These are phyloP conservation scores for Scolanthus callimorphus DNA, from an alignment of 92 coral and sea anemone genomes.

Conservation along the genomic window DNA sequence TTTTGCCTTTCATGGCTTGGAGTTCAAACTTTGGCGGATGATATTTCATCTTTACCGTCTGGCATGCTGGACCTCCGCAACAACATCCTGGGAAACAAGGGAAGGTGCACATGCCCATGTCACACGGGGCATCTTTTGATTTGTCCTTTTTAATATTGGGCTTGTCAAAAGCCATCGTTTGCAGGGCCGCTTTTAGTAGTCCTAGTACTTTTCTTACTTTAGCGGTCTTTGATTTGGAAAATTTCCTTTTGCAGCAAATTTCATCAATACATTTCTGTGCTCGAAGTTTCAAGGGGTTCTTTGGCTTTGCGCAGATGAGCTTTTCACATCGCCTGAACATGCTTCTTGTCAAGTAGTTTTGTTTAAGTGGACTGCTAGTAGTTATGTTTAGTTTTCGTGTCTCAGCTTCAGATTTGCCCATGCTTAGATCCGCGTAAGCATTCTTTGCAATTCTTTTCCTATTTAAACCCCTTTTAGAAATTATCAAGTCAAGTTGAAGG, in stretches of 20 bases:
- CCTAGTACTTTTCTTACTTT: conserved; percentile 17
- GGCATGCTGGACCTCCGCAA: conserved; percentile 36
- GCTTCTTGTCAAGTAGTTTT: too few relatives aligned
- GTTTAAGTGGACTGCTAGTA: too few relatives aligned
- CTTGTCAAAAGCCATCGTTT: conserved; percentile 8
- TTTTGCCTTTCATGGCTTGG: conserved; percentile 46
- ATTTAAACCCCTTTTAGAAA: too few relatives aligned
- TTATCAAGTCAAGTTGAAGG: too few relatives aligned
- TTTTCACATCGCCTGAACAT: not conserved
- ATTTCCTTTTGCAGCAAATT: conserved; percentile 21
- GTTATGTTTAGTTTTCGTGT: too few relatives aligned
- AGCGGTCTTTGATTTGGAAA: conserved; percentile 13
- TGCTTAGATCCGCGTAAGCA: too few relatives aligned
- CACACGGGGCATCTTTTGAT: conserved; percentile 8
- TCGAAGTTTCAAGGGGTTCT: not conserved
- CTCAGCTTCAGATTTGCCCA: too few relatives aligned
- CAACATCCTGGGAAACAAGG: conserved; percentile 43
- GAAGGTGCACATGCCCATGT: conserved; percentile 20
- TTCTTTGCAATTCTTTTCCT: too few relatives aligned
- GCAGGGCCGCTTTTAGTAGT: conserved; percentile 21
- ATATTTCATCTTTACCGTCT: conserved; percentile 56
- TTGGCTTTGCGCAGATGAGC: not conserved
- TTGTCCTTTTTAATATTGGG: conserved; percentile 17
- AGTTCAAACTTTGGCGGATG: conserved; percentile 62
- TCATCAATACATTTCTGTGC: not conserved